Evolutionary conservation across 2,113 vertebrate genomes (phyloP), one percentile per base, ranked within the genome.

Genomic region (Lycaon pictus): DNA sequence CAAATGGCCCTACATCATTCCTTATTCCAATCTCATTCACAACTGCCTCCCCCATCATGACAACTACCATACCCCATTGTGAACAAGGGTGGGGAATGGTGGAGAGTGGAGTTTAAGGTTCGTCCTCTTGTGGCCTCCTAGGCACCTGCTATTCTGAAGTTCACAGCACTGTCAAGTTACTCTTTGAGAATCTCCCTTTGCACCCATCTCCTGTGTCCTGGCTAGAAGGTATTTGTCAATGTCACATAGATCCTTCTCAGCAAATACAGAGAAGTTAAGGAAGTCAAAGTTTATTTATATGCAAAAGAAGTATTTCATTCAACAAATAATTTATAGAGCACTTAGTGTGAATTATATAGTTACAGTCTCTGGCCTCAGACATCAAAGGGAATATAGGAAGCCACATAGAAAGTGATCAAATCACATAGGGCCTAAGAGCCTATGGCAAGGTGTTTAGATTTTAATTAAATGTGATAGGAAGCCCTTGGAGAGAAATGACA

Each of bases 381-480:
- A 92, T 32, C 80, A 81, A 58, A 92, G 29, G 29, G 23, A 63
- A 65, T 35, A 13, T 25, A 60, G 32, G 51, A 77, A 71, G 22
- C 22, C 22, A 65, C 35, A 35, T 11, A 82, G 90, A 74, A 74
- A 88, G 48, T 65, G 81, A 72, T 7, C 35, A 81, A 27, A 51
- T 76, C 35, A 11, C 3, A 10, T 23, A 88, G 60, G 23, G 22
- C 29, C 81, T 72, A 5, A 86, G 3, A 81, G 35, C n/a, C 48
- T 19, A 35, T 35, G 7, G 20, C 3, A 15, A 35, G 29, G 19
- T 22, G 17, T 32, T 94, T 76, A 56, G 48, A 35, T 53, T 94
- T 96, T 94, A 88, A 88, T 65, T 32, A 91, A 81, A 53, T 74
- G 27, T 67, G 51, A 51, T 37, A 74, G 53, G 58, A 92, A 76